Percentiles rank a stretch among this genome's conserved stretches.
Evolutionary conservation across 2,888 invertebrate species (phyloP).

Genomic region (Ornithoptera priamus): DNA sequence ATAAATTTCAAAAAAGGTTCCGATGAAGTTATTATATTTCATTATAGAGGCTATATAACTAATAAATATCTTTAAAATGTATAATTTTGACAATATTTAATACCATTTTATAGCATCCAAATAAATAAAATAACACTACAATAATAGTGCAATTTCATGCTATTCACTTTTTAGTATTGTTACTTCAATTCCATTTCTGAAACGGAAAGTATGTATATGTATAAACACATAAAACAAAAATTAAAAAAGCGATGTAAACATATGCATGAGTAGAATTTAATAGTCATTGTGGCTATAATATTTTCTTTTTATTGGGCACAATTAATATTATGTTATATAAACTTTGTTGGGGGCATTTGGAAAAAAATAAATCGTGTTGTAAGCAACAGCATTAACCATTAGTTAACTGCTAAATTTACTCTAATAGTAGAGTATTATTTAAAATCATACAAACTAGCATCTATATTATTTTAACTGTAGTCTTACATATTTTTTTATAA

Average conservation of each 20-base stretch:
- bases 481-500: no score
- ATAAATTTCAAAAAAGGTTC: neutral
- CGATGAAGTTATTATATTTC: neutral
- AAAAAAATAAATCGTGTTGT: no score
- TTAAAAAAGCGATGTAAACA: neutral
- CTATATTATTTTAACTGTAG: no score
- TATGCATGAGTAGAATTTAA: no score
- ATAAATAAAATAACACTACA: conserved; percentile 25
- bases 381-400: no score
- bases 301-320: no score
- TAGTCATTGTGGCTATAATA: no score
- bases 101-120: conserved; percentile 30
- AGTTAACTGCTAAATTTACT: no score
- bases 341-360: no score
- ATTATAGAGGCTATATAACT: neutral
- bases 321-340: no score
- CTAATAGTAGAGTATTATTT: no score
- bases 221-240: conserved; percentile 20
- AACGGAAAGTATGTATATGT: conserved; percentile 41
- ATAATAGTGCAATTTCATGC: conserved; percentile 35
- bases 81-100: conserved; percentile 19
- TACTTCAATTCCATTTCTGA: conserved; percentile 66
- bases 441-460: no score
- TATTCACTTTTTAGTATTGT: conserved; percentile 61
- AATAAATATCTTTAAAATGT: neutral